Evolutionary conservation across 1,140 invertebrate species (phyloP), one percentile per base, ranked within the genome.

Genomic region (Venturia canescens): DNA sequence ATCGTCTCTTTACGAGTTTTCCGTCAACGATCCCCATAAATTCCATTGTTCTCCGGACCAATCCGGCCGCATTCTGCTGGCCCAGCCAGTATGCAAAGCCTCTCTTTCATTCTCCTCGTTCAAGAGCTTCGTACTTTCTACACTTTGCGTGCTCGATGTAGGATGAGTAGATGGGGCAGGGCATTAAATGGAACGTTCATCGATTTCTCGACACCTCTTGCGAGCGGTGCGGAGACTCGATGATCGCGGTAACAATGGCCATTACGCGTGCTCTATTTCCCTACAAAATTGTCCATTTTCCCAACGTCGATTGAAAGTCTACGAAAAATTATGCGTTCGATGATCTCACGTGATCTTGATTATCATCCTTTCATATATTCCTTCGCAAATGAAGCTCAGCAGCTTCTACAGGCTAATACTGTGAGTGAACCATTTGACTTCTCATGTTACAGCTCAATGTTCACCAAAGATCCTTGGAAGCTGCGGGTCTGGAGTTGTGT

Each of bases 391-490:
- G 3, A 27, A 3, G 18, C 48, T 50, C 48, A 50, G 48, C 18
- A 53, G n/a, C 18, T 53, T n/a, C 6, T 4, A 18, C 2, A 53
- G n/a, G 50, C 50, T 3, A 53, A 53, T 53, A 53, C 16, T 7
- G 38, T 44, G 13, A 44, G 11, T 66, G 11, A 69, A 16, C 15
- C 16, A 7, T 31, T 34, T 31, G 16, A 18, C 29, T 11, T 60
- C 66, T 16, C 3, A 66, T 85, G 4, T 90, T 89, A 5, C 87
- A 92, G 91, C 86, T 92, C 83, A 92, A 92, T 67, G 89, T 92
- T 78, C 91, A 92, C 78, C 91, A 92, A 86, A 88, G 91, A 82
- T 90, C 91, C 0, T 80, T 92, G 70, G 91, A 91, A 72, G 88
- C 91, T 66, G 89, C 91, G 18, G 89, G 91, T 67, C 83, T 92